A percentile compares a stretch with the other conserved stretches of the same genome.
These are phyloP conservation scores for Todiramphus chloris DNA, from an alignment of 2,113 vertebrate species.

Conservation along the genomic window DNA sequence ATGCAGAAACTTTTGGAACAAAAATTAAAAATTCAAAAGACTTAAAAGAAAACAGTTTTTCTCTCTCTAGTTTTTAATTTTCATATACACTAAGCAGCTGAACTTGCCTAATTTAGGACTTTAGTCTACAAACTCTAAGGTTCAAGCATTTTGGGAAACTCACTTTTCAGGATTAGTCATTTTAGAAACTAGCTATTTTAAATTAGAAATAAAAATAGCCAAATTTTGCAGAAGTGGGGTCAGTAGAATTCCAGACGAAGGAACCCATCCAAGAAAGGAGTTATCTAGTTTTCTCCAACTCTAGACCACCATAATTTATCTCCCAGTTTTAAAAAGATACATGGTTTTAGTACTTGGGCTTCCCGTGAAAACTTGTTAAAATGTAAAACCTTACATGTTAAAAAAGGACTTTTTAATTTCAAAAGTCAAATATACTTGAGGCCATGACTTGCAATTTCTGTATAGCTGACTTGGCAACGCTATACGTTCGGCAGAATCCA, in stretches of 20 bases:
- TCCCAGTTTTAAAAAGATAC: not conserved
- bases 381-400: not conserved
- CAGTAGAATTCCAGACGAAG: not conserved
- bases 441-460: slow-evolving; percentile 12
- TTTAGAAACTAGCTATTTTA: not conserved
- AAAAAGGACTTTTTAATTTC: not conserved
- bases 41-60: not conserved
- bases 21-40: not conserved
- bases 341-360: not conserved
- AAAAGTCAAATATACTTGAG: not conserved
- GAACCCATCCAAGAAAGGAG: not conserved
- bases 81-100: not conserved
- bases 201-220: not conserved
- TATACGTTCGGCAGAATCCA: not conserved
- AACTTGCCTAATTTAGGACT: not conserved
- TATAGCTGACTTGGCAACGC: not conserved
- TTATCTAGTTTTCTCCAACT: not conserved
- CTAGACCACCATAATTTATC: not conserved
- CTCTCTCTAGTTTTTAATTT: not conserved
- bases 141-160: not conserved
- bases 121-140: not conserved
- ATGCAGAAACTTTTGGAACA: not conserved
- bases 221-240: not conserved
- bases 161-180: not conserved
- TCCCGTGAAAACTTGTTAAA: not conserved